Evolutionary conservation across 2,113 vertebrate genomes (phyloP).

Genomic region (Bubo blakistoni): DNA sequence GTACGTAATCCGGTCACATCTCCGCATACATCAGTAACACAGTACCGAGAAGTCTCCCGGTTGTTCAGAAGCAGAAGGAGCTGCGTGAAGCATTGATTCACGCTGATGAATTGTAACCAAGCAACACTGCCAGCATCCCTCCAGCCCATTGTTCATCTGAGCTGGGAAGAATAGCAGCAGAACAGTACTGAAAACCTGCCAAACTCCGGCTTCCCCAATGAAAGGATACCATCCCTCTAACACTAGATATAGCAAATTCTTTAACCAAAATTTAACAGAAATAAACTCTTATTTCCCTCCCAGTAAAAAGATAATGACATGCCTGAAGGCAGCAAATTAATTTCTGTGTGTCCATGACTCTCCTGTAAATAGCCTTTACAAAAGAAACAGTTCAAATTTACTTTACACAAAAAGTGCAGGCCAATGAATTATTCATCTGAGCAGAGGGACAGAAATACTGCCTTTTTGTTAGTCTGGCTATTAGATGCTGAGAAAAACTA

Average conservation of each 20-base stretch:
- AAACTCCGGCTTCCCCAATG: background rate
- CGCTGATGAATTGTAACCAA: conserved; percentile 58
- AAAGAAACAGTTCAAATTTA: conserved; percentile 19
- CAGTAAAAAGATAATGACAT: background rate
- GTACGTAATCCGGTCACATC: background rate
- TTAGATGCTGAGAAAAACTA: background rate
- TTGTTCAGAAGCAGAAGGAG: background rate
- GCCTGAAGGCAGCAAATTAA: background rate
- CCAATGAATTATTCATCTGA: conserved; percentile 65
- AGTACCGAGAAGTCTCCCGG: background rate
- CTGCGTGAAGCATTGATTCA: conserved; percentile 37
- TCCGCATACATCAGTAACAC: background rate
- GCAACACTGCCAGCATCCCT: conserved; percentile 61
- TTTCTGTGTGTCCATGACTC: background rate
- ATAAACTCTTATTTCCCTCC: background rate
- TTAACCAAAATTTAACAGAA: background rate
- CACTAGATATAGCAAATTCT: background rate
- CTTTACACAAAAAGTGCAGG: background rate
- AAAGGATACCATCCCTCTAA: background rate
- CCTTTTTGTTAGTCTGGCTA: conserved; percentile 23
- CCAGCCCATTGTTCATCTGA: conserved; percentile 46
- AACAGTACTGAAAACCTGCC: conserved; percentile 44
- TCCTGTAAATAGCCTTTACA: background rate
- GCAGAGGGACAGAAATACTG: conserved; percentile 3
- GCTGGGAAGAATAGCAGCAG: conserved; percentile 28